These are phyloP conservation scores for Enteromius radiatus DNA, from an alignment of 2,797 vertebrate species.

Conservation along the genomic window DNA sequence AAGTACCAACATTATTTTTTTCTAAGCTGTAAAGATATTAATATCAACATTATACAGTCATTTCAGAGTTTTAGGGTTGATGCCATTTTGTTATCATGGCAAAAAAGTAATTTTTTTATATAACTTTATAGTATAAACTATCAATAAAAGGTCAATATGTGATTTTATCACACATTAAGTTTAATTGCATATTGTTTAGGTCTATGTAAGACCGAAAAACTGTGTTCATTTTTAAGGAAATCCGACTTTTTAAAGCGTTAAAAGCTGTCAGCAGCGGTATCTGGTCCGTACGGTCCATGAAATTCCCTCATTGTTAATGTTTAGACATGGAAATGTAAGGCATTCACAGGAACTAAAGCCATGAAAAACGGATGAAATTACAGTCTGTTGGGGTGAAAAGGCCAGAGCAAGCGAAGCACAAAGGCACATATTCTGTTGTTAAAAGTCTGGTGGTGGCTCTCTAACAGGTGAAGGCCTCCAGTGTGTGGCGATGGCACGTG, in stretches of 20 bases:
- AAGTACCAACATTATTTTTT: neutral
- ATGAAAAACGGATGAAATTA: conserved; percentile 92
- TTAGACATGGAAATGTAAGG: conserved; percentile 85
- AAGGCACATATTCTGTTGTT: conserved; percentile 77
- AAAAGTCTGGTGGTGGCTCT: conserved; percentile 76
- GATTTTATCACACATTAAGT: no score
- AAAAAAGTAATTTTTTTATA: no score
- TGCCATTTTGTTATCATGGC: no score
- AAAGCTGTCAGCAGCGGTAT: conserved; percentile 57
- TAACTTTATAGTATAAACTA: no score
- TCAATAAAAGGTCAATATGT: no score
- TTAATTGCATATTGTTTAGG: no score
- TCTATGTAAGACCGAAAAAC: neutral
- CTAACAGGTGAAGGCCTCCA: conserved; percentile 82
- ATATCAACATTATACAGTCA: neutral
- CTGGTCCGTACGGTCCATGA: conserved; percentile 78
- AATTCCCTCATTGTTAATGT: conserved; percentile 83
- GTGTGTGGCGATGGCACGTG: conserved; percentile 69
- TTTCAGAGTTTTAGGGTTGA: no score
- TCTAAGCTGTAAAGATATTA: neutral
- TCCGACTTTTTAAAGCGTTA: neutral
- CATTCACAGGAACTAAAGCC: conserved; percentile 83
- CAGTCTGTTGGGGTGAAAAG: conserved; percentile 82
- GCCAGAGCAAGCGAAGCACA: conserved; percentile 72
- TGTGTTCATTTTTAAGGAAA: neutral